Conservation (phyloP, 2,797 vertebrate species). For the Podarcis siculus region DNA sequence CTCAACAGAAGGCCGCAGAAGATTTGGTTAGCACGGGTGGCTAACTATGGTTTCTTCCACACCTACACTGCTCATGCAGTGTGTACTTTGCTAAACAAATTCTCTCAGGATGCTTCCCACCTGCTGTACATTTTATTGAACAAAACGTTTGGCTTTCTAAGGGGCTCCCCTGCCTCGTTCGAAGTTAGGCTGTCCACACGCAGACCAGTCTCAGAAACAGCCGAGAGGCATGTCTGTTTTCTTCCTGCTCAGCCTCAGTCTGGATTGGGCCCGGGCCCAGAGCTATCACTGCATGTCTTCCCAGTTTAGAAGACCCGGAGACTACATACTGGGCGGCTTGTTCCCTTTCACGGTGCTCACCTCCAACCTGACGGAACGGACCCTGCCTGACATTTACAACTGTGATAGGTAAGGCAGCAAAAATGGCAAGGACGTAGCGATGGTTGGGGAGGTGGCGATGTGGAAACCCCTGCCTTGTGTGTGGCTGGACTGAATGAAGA, state of each 20-base stretch:
- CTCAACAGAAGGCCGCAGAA: rapidly evolving
- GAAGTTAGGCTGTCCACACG: no score
- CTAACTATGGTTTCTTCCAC: background rate
- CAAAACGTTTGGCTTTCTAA: background rate
- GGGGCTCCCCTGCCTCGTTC: rapidly evolving
- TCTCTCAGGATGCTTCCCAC: rapidly evolving
- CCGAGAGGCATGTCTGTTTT: rapidly evolving
- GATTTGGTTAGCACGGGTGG: constrained; percentile 35
- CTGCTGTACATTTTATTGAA: background rate
- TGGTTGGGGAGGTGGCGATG: no score
- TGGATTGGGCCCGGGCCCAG: rapidly evolving
- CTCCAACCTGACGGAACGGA: background rate
- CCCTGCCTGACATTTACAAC: background rate
- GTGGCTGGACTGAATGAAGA: no score
- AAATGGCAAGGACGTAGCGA: no score
- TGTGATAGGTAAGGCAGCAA: constrained; percentile 70
- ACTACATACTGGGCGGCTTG: constrained; percentile 77
- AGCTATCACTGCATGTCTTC: constrained; percentile 55
- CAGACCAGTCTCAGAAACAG: rapidly evolving
- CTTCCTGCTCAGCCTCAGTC: constrained; percentile 15
- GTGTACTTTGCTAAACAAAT: constrained; percentile 72
- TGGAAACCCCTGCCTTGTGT: no score
- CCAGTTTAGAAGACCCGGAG: constrained; percentile 64
- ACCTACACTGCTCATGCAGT: rapidly evolving
- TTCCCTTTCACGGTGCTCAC: constrained; percentile 68